These are phyloP conservation scores for Umimayanthus kanabou DNA, from an alignment of 92 coral and sea anemone species.

Conservation along the genomic window DNA sequence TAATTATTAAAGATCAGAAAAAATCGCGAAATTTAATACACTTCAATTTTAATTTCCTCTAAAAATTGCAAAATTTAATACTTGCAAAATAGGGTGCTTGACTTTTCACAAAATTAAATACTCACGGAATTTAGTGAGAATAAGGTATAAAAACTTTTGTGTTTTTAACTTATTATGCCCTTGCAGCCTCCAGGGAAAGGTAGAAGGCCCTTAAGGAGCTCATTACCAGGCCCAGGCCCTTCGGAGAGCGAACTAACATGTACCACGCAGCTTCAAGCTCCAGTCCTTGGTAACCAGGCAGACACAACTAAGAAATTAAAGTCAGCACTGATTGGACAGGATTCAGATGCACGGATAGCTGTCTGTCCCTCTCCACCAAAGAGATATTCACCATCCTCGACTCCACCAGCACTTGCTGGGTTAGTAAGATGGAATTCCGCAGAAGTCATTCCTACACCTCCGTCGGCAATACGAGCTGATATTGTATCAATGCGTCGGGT, in stretches of 20 bases:
- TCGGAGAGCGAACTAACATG: conserved; percentile 49
- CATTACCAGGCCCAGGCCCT: conserved; percentile 53
- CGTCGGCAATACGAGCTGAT: conserved; percentile 57
- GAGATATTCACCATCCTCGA: conserved; percentile 54
- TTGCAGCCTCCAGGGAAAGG: conserved; percentile 67
- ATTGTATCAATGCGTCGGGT: conserved; percentile 63
- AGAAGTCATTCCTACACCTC: conserved; percentile 73
- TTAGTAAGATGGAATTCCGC: conserved; percentile 64
- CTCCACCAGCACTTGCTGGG: conserved; percentile 50
- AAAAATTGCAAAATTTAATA: no score
- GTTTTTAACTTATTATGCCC: background rate
- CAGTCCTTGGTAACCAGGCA: conserved; percentile 25
- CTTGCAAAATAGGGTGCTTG: no score
- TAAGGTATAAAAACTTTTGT: no score
- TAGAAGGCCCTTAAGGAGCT: conserved; percentile 67
- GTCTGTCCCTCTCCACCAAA: conserved; percentile 80
- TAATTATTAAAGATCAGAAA: no score
- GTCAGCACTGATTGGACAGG: conserved; percentile 57
- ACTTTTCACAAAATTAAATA: no score
- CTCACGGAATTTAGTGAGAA: no score
- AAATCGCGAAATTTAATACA: no score
- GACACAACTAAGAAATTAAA: conserved; percentile 51
- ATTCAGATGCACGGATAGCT: conserved; percentile 28
- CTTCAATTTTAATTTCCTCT: no score
- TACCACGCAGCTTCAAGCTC: background rate